Percentiles rank a stretch among this genome's conserved stretches.
Evolutionary conservation across 64 coral and sea anemone genomes (phyloP).

Genomic region (Porites lutea): DNA sequence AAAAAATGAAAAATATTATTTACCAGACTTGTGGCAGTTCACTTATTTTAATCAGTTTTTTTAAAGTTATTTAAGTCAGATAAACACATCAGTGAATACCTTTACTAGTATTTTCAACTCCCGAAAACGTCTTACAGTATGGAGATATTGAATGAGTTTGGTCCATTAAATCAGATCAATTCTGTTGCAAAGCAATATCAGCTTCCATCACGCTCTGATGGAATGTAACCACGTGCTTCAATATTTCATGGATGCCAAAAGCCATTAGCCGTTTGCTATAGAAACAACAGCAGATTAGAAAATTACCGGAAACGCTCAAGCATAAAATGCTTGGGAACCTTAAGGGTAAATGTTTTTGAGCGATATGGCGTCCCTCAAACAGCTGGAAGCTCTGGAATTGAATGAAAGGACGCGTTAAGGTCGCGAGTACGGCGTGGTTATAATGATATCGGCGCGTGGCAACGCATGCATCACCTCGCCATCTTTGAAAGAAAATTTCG

Average conservation of each 20-base stretch:
- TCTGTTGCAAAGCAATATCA: not conserved
- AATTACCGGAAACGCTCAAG: not conserved
- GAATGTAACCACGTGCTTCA: not conserved
- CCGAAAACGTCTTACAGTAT: too few relatives aligned
- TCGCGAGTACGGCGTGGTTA: slow-evolving; percentile 1
- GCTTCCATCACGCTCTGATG: not conserved
- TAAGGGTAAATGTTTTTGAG: too few relatives aligned
- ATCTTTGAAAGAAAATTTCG: not conserved
- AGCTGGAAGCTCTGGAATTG: slow-evolving; percentile 28
- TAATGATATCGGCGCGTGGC: not conserved
- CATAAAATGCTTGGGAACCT: not conserved
- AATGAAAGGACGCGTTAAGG: slow-evolving; percentile 1
- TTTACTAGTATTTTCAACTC: too few relatives aligned
- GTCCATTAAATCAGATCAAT: too few relatives aligned
- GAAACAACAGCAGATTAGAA: not conserved
- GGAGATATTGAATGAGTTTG: too few relatives aligned
- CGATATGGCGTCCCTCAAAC: not conserved
- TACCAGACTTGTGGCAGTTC: too few relatives aligned
- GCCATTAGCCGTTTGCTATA: too few relatives aligned
- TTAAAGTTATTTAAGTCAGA: too few relatives aligned
- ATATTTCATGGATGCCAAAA: not conserved
- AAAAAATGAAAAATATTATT: too few relatives aligned
- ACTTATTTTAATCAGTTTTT: too few relatives aligned
- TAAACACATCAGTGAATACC: too few relatives aligned
- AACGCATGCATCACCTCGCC: not conserved